Percentiles rank a stretch among this genome's conserved stretches.
These are phyloP conservation scores for Cyrtodaria siliqua DNA, from an alignment of 2,888 invertebrate species.

Conservation along the genomic window DNA sequence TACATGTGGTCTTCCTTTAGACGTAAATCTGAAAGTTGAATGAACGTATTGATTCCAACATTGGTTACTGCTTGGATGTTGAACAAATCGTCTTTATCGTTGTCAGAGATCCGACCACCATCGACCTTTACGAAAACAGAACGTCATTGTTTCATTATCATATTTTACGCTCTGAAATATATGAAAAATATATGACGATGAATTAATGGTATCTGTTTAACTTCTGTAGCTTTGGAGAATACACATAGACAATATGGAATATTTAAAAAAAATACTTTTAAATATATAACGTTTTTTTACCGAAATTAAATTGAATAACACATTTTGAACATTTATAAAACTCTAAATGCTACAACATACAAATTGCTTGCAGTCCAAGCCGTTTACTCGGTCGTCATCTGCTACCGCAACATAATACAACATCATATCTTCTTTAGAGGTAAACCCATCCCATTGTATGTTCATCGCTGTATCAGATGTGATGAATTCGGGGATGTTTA, in stretches of 20 bases:
- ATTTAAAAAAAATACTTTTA: too few relatives aligned
- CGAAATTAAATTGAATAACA: too few relatives aligned
- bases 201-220: too few relatives aligned
- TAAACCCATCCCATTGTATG: conserved; percentile 27
- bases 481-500: conserved; percentile 5
- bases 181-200: too few relatives aligned
- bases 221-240: too few relatives aligned
- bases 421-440: conserved; percentile 34
- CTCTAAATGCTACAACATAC: too few relatives aligned
- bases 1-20: conserved; percentile 24
- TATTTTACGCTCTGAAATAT: too few relatives aligned
- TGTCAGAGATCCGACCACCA: conserved; percentile 50
- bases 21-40: conserved; percentile 6
- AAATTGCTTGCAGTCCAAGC: conserved; percentile 27
- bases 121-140: too few relatives aligned
- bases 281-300: too few relatives aligned
- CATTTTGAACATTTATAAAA: too few relatives aligned
- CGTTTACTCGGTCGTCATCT: background rate
- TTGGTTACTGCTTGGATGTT: conserved; percentile 47
- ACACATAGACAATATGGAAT: too few relatives aligned
- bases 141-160: too few relatives aligned
- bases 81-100: conserved; percentile 40
- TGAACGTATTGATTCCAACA: conserved; percentile 57
- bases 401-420: conserved; percentile 39
- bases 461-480: conserved; percentile 6